Evolutionary conservation across 35 echinoderm and acorn worm species (phyloP).

Genomic region (Heliocidaris tuberculata): DNA sequence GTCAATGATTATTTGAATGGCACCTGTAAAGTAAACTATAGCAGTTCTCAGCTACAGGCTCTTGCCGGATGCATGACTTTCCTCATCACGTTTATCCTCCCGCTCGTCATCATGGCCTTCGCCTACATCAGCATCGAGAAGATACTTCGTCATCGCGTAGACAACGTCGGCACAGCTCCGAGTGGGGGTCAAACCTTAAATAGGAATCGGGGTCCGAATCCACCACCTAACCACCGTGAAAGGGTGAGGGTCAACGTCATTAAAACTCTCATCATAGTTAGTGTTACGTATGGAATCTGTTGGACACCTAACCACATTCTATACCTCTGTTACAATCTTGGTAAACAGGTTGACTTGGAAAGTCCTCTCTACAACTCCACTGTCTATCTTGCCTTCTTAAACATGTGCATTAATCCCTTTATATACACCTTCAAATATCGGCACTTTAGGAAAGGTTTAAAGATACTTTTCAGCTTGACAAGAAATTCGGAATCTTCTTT

Average conservation of each 20-base stretch:
- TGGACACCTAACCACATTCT: slow-evolving; percentile 63
- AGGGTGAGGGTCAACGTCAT: slow-evolving; percentile 45
- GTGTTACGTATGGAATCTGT: slow-evolving; percentile 41
- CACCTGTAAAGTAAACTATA: background rate
- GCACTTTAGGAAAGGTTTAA: slow-evolving; percentile 53
- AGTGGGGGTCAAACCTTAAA: background rate
- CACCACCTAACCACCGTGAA: background rate
- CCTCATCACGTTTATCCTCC: slow-evolving; percentile 45
- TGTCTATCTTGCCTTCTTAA: slow-evolving; percentile 51
- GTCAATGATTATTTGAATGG: background rate
- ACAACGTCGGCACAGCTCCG: background rate
- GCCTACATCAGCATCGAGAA: slow-evolving; percentile 51
- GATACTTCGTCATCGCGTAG: background rate
- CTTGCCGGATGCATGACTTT: slow-evolving; percentile 11
- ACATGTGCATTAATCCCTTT: slow-evolving; percentile 63
- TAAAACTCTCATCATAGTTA: slow-evolving; percentile 45
- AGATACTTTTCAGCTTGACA: background rate
- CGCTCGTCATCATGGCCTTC: slow-evolving; percentile 56
- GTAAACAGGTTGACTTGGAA: slow-evolving; percentile 29
- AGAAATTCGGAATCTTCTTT: background rate
- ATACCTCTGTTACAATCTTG: slow-evolving; percentile 46
- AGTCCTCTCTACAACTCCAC: slow-evolving; percentile 51
- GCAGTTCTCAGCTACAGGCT: background rate
- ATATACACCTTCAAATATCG: slow-evolving; percentile 64
- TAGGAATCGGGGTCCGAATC: background rate